These are phyloP conservation scores for Ramazzottius varieornatus DNA, from an alignment of 2,888 invertebrate genomes.

Conservation along the genomic window DNA sequence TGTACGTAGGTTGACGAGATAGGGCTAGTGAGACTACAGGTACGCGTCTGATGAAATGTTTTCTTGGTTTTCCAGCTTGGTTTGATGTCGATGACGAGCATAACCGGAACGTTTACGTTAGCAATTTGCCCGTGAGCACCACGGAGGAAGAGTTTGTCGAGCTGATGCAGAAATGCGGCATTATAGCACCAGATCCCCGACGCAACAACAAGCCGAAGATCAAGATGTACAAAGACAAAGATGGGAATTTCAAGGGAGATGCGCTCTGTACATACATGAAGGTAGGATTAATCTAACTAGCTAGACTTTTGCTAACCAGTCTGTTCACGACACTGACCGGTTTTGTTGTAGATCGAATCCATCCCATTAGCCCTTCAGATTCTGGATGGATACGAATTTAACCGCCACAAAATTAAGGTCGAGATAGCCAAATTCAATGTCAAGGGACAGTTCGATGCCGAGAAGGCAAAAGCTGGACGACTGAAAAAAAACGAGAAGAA, in stretches of 20 bases:
- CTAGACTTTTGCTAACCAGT: no score
- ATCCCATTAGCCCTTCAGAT: conserved; percentile 70
- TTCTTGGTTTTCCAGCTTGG: conserved; percentile 38
- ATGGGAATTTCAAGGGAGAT: conserved; percentile 66
- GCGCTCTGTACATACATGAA: conserved; percentile 83
- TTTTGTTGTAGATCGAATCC: conserved; percentile 43
- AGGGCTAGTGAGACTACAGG: no score
- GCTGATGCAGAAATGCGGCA: conserved; percentile 81
- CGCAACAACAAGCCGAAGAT: conserved; percentile 50
- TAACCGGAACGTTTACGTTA: conserved; percentile 86
- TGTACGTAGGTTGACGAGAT: no score
- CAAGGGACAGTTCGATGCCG: conserved; percentile 73
- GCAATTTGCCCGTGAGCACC: conserved; percentile 59
- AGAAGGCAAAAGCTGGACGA: conserved; percentile 67
- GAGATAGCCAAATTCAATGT: conserved; percentile 76
- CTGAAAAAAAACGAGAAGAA: conserved; percentile 55
- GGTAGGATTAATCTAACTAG: no score
- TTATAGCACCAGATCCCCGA: conserved; percentile 59
- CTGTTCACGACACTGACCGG: no score
- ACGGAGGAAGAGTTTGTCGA: conserved; percentile 56
- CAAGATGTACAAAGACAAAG: conserved; percentile 64
- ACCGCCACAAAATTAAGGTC: conserved; percentile 54
- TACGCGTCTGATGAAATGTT: no score
- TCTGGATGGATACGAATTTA: conserved; percentile 55
- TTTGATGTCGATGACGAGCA: conserved; percentile 62